Base-by-base conservation (phyloP, 2,113 vertebrate genomes). In the Felis chaus region DNA sequence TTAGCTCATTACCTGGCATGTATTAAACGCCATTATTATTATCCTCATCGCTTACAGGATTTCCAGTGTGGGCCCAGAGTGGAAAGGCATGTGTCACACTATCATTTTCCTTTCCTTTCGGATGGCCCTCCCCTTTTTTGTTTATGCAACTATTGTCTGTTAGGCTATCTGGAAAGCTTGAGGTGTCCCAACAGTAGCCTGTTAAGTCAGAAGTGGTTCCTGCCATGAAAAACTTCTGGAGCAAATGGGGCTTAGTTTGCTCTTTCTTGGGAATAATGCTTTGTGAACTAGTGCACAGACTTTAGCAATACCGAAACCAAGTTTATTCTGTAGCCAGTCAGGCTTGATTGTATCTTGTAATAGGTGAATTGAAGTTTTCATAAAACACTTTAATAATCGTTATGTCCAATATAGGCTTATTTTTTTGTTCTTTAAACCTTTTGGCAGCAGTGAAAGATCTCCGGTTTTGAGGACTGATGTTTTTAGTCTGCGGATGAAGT, bases 311-410 rank as follows among this genome's bases (percentile, higher is more conserved):
- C 21, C 25, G 45, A 45, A 45, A 45, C 45, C 6, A 33, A 50
- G 3, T 55, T 89, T 39, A 18, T 82, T 45, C 13, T n/a, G 48
- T 23, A 63, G 25, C 45, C 29, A 2, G 68, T 88, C 96, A 39
- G 65, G 7, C 33, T n/a, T 94, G 57, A 23, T 86, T 63, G 61
- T 53, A 73, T 92, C 71, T 81, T 81, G 50, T 93, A 95, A 95
- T 41, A 82, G 41, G 45, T 63, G 31, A 79, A 29, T 31, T 93
- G 39, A 85, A 66, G 39, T 89, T 93, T 68, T 23, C 91, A 4
- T 94, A 71, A 91, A 57, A 69, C 93, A 31, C 53, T 29, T n/a
- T 65, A 45, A 57, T 55, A 92, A 45, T 10, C 12, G 80, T 84
- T 66, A 3, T 78, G 66, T 81, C 11, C 18, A 61, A 1, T 87